Base-by-base conservation (phyloP, 2,888 invertebrate genomes). In the Nephrocerus scutellatus region DNA sequence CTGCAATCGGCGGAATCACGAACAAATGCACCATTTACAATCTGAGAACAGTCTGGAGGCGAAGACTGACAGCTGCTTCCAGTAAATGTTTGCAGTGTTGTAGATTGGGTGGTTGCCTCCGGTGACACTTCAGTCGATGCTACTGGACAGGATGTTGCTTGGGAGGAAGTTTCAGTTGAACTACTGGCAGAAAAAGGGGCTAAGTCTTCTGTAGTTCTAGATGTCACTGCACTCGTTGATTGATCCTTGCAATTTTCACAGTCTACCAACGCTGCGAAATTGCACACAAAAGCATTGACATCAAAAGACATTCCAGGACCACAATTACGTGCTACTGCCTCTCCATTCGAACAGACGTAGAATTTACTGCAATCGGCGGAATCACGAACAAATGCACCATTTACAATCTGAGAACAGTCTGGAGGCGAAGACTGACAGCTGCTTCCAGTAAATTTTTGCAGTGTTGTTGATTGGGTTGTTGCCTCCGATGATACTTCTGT, bases 321-420 rank as follows among this genome's bases (percentile, higher is more conserved):
- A 36, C 46, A 46, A 22, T 40, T 30, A 4, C 41, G 19, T 12
- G 33, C 19, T 15, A 46, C 28, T 5, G 46, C 31, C 8, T 22
- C 16, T 12, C 43, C 38, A 32, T 22, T 21, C 13, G 15, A 15
- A 15, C 32, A 32, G 31, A 47, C 42, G 14, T 47, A 49, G 21
- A 47, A 49, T 20, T 45, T 47, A 13, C 39, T 45, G 24, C 49
- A 49, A 15, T 33, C 24, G 2, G 10, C 14, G 2, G 29, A 9
- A 28, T 49, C 49, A 14, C 49, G 38, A 7, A 47, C 12, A 14
- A 45, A 49, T 6, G 44, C 28, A 2, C 49, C 49, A 12, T 36
- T 31, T n/a, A 28, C 32, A 2, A 15, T 10, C 5, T 7, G 14
- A 7, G 23, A 14, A 15, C 32, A 32, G 8, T 41, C 34, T 18